Base-by-base conservation (phyloP, 2,113 vertebrate species). In the Polypterus bichir region DNA sequence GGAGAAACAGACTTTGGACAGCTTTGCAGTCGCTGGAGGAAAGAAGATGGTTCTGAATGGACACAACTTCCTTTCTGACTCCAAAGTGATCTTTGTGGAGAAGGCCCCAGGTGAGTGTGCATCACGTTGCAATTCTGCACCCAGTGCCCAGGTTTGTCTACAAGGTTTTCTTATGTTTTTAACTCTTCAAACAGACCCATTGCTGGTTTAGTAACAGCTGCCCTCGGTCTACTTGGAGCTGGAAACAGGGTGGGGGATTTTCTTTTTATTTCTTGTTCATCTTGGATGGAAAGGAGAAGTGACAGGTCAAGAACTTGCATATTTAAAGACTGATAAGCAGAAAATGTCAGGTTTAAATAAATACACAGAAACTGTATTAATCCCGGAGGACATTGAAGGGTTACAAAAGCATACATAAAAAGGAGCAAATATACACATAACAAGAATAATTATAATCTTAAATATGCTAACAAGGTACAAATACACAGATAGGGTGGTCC, bases 71-170 rank as follows among this genome's bases (percentile, higher is more conserved):
- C 87, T 92, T 63, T 91, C 90, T 9, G 95, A 97, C 73, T 96
- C 95, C 66, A 97, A 97, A 78, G 95, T 98, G 78, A 83, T 98
- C 77, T 98, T 98, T 44, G 90, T 98, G 83, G 95, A 98, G 80
- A 97, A 96, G 77, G 93, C 92, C 0, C 93, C 95, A 86, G 95
- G 95, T 98, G 82, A 75, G 81, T 67, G 46, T 27, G 27, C 27
- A 2, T 27, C 27, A 27, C 27, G 27, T 27, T 27, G 27, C 27
- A 27, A 27, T 27, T 27, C 27, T 27, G 27, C 27, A 27, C 27
- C 2, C 27, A 27, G 27, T 27, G 27, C 27, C 27, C 27, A 27
- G 27, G 27, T 27, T 27, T 27, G 27, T 62, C 54, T 62, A 54
- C 48, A 49, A 62, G 47, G 48, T 47, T 46, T 44, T 10, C 47